Evolutionary conservation across 2,797 vertebrate genomes (phyloP), one percentile per base, ranked within the genome.

Genomic region (Sardinella longiceps): DNA sequence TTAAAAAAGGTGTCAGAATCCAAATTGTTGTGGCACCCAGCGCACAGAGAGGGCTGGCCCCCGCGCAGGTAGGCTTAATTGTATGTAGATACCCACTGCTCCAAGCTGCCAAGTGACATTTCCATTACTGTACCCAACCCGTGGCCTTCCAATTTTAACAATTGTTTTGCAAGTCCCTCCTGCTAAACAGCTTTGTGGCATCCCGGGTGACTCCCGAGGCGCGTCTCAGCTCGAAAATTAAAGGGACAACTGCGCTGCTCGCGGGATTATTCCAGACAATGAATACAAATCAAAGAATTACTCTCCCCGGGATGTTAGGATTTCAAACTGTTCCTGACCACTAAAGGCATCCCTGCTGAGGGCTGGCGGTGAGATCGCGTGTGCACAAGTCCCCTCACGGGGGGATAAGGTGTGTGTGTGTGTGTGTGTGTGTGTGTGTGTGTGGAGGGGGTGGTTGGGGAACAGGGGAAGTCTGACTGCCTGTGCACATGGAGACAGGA

Each of bases 51-150:
- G 86, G 58, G 84, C 70, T 33, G 77, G 83, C 84, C 66, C 60
- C 53, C 86, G 86, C 85, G 86, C 85, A 82, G 88, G 33, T 84
- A 58, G 86, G 87, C 81, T 89, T 89, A 89, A 91, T 88, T 89
- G 89, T 86, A 77, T 43, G 70, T 48, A 33, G 39, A 84, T 77
- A 85, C 83, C 83, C 45, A 45, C 70, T 37, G 84, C 80, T 88
- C 39, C 46, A 25, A 81, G 85, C 86, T 82, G 81, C 86, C 85
- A 77, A 63, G 80, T 87, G 87, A 88, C 89, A 87, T 89, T 89
- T 89, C 87, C 85, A 89, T 89, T 91, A 85, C 51, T 45, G 56
- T 58, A 10, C 12, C 84, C 86, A 82, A 82, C 81, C 84, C 84
- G 84, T 5, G 46, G 74, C 48, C 89, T 43, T 82, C 56, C 23